These are phyloP conservation scores for Helostoma temminkii DNA, from an alignment of 2,797 vertebrate genomes.

Conservation along the genomic window DNA sequence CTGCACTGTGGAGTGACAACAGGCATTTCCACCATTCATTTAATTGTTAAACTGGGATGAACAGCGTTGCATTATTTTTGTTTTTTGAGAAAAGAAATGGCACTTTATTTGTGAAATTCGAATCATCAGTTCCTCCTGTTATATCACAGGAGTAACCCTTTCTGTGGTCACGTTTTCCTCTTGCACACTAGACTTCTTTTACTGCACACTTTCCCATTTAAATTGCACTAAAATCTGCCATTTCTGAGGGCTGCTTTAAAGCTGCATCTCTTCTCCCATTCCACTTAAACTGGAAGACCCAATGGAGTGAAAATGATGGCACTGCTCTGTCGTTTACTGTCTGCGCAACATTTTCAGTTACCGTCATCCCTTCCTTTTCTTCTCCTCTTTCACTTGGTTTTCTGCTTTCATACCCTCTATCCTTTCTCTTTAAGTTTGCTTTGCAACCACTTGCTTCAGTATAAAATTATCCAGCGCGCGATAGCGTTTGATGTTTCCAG, in stretches of 20 bases:
- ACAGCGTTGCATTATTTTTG: too few species aligned
- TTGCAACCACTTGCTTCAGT: constrained; percentile 24
- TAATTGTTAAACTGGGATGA: not conserved
- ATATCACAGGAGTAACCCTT: too few species aligned
- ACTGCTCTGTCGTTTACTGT: constrained; percentile 28
- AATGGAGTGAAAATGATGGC: constrained; percentile 68
- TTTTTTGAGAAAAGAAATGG: not conserved
- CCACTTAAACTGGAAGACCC: constrained; percentile 47
- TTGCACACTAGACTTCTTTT: not conserved
- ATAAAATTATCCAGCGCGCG: constrained; percentile 14
- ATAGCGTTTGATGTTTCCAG: constrained; percentile 18
- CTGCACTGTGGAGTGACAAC: not conserved
- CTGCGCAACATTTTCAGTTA: constrained; percentile 57
- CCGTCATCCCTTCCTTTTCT: constrained; percentile 18
- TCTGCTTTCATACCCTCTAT: too few species aligned
- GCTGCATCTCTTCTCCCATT: constrained; percentile 7
- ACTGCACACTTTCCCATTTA: constrained; percentile 3
- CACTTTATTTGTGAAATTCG: too few species aligned
- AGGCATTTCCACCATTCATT: not conserved
- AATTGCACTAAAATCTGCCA: constrained; percentile 9
- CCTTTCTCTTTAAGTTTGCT: constrained; percentile 11
- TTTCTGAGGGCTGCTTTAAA: constrained; percentile 34
- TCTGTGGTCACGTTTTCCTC: not conserved
- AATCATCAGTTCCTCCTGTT: not conserved
- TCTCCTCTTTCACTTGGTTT: constrained; percentile 19